These are phyloP conservation scores for Nettapus auritus DNA, from an alignment of 2,113 vertebrate genomes.

Conservation along the genomic window DNA sequence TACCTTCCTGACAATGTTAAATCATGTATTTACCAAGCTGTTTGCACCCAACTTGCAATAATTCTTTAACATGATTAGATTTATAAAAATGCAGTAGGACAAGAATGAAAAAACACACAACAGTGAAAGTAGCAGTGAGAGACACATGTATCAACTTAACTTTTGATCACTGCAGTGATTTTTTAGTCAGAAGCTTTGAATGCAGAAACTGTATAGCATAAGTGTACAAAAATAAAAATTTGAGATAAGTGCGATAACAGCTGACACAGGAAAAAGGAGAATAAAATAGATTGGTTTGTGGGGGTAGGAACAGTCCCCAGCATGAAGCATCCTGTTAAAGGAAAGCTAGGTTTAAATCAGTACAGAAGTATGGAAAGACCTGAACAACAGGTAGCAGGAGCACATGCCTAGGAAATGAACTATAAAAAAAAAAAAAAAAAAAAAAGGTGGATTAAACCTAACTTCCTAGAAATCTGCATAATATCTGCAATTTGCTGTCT, in stretches of 20 bases:
- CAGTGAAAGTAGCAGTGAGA: neutral
- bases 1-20: neutral
- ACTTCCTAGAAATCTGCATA: neutral
- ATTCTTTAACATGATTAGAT: neutral
- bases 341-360: neutral
- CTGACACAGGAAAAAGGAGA: neutral
- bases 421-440: neutral
- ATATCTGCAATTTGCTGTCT: neutral
- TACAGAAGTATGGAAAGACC: neutral
- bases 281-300: neutral
- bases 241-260: neutral
- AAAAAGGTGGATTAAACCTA: neutral
- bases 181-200: neutral
- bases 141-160: neutral
- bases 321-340: neutral
- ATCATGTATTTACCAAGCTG: neutral
- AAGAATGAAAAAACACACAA: neutral
- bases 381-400: neutral
- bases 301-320: neutral
- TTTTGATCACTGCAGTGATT: neutral
- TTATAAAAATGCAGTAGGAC: neutral
- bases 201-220: neutral
- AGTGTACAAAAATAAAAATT: neutral
- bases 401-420: neutral
- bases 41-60: neutral